Base-by-base conservation (phyloP, 2,113 vertebrate genomes). In the Gallinago jamesoni region DNA sequence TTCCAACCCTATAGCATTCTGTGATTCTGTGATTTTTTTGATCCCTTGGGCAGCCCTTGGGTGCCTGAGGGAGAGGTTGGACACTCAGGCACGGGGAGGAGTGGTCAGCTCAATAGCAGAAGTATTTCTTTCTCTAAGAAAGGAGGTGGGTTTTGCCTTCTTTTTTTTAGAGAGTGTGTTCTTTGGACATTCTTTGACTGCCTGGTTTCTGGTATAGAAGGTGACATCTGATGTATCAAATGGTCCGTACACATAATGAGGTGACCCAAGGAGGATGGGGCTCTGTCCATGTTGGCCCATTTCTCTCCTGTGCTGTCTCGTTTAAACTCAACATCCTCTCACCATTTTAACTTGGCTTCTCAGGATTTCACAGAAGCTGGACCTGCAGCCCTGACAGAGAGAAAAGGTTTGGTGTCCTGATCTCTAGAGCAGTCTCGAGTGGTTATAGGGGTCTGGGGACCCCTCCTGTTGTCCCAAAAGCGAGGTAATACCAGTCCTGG, bases 241-340 rank as follows among this genome's bases (percentile, higher is more conserved):
- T 35, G 57, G 67, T 23, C 12, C 1, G 2, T 63, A 7, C 18
- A 8, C 15, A 3, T 13, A 9, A 15, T 39, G 15, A 15, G 2
- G 43, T 16, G 45, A 22, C 22, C 18, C 27, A 4, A 4, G 27
- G 37, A 56, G 69, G 21, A 10, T 7, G 62, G 23, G 41, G 31
- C 35, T 70, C 28, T 52, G 1, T 10, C 28, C 7, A 0, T 5
- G 19, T 15, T 45, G 43, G 24, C 43, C 48, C 33, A 4, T 1
- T 72, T 45, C 33, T 39, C 57, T 70, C 37, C 18, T 25, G 77
- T 24, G 56, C 35, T 25, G 9, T 50, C 47, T 76, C 31, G 14
- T 62, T 74, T 35, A n/a, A 45, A 57, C 33, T 52, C 4, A 2
- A 15, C 4, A 7, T 52, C 25, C 20, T 21, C 47, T 47, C 50